Conservation (phyloP, 2,888 invertebrate genomes). For the Drosophila putrida region DNA sequence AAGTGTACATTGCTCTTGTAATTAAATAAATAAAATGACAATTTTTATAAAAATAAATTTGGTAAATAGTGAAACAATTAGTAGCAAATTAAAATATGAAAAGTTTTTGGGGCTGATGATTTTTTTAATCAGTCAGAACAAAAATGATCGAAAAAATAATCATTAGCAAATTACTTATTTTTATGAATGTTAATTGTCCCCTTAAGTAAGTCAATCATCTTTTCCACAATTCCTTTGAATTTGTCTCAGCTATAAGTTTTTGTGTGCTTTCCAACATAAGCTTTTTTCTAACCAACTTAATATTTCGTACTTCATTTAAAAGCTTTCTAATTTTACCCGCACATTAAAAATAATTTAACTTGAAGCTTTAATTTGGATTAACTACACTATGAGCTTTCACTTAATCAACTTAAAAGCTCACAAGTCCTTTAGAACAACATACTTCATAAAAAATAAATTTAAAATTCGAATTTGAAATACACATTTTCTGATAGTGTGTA, state of each 20-base stretch:
- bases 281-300: neutral
- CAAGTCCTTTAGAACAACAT: neutral
- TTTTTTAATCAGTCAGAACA: too few relatives aligned
- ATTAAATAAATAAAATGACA: too few relatives aligned
- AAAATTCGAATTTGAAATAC: too few relatives aligned
- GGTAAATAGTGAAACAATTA: neutral
- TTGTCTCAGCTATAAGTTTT: neutral
- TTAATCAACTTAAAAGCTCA: neutral
- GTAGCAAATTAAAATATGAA: too few relatives aligned
- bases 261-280: neutral
- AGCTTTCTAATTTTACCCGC: neutral
- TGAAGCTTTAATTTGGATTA: neutral
- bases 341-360: neutral
- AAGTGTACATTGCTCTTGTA: too few relatives aligned
- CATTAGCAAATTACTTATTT: too few relatives aligned
- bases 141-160: too few relatives aligned
- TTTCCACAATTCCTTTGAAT: neutral
- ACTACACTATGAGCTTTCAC: neutral
- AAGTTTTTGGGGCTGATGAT: too few relatives aligned
- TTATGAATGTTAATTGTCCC: too few relatives aligned
- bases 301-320: neutral
- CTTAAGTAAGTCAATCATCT: too few relatives aligned
- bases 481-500: neutral
- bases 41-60: neutral
- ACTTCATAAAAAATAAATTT: too few relatives aligned